Percentiles rank a stretch among this genome's conserved stretches.
These are phyloP conservation scores for Rhabdomys pumilio DNA, from an alignment of 2,797 vertebrate genomes.

Conservation along the genomic window DNA sequence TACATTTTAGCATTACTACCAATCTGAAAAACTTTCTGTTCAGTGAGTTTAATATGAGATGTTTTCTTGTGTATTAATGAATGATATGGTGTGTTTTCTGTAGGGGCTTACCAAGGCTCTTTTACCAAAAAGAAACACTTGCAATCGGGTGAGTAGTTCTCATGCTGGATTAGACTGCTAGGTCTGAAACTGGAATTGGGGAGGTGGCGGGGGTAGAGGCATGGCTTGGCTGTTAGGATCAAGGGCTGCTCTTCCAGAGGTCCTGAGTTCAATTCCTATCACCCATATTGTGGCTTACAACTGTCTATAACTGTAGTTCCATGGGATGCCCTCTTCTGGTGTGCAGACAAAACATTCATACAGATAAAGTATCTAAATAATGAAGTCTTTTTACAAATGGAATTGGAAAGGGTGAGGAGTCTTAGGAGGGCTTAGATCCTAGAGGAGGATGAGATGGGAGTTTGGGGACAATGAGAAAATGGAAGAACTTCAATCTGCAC, in stretches of 20 bases:
- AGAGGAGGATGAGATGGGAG: neutral
- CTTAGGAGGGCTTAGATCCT: neutral
- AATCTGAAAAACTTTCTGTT: conserved; percentile 14
- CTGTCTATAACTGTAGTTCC: neutral
- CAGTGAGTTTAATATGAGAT: neutral
- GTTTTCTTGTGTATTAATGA: conserved; percentile 39
- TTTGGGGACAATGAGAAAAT: neutral
- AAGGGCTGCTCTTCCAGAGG: neutral
- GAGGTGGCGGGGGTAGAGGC: neutral
- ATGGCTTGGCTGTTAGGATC: neutral
- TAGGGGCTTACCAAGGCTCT: conserved; percentile 56
- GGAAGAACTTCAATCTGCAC: neutral
- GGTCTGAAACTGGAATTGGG: neutral
- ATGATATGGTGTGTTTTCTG: conserved; percentile 17
- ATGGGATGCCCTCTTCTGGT: neutral
- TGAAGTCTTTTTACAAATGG: neutral
- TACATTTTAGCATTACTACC: conserved; percentile 13
- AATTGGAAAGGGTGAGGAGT: neutral
- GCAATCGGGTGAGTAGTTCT: conserved; percentile 67
- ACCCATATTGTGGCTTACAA: neutral
- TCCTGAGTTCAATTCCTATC: neutral
- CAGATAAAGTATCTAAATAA: neutral
- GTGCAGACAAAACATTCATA: neutral
- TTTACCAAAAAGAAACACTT: conserved; percentile 12
- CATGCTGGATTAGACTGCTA: neutral